These are phyloP conservation scores for Nothocercus julius DNA, from an alignment of 2,113 vertebrate genomes.

Conservation along the genomic window DNA sequence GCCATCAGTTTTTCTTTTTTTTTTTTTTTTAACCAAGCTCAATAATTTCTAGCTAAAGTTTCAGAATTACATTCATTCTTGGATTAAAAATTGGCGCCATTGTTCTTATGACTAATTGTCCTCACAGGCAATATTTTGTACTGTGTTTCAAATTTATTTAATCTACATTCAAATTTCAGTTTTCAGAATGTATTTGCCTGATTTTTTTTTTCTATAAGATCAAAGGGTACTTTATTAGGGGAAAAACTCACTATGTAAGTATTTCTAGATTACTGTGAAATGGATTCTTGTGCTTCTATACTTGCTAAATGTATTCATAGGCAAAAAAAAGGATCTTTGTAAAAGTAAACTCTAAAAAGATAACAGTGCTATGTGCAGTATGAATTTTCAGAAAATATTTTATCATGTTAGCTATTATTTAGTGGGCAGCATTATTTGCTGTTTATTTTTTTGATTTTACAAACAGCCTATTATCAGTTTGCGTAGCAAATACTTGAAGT, in stretches of 20 bases:
- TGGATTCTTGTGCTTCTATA: background rate
- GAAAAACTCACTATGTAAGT: background rate
- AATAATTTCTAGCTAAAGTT: background rate
- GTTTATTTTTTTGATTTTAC: background rate
- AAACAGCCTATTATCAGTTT: background rate
- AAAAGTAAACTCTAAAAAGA: background rate
- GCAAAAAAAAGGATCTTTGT: background rate
- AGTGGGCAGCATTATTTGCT: background rate
- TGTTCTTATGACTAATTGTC: background rate
- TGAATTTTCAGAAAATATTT: background rate
- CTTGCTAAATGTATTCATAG: background rate
- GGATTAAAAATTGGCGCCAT: background rate
- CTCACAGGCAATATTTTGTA: background rate
- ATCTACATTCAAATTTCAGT: background rate
- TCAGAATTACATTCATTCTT: background rate
- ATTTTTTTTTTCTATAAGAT: background rate
- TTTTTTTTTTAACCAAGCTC: background rate
- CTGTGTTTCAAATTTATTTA: background rate
- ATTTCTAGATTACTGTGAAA: background rate
- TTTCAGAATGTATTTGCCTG: background rate
- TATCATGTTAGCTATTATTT: background rate
- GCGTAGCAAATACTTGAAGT: background rate
- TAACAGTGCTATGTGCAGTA: background rate
- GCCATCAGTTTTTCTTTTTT: fast-evolving
- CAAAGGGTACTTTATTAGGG: background rate